Conservation (phyloP, 2,113 vertebrate genomes). For the Pagrus major region DNA sequence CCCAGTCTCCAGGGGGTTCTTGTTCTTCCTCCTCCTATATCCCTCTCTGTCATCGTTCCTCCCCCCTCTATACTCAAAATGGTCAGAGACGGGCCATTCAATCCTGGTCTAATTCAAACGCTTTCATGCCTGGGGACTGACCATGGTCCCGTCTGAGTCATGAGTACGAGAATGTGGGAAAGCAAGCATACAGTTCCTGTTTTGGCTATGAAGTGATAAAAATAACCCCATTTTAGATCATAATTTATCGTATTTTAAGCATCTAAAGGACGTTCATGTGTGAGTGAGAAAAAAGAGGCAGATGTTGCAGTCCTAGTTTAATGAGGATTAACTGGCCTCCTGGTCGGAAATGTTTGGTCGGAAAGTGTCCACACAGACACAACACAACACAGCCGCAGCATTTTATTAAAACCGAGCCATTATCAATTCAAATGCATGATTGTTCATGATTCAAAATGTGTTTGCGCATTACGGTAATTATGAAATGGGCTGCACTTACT, state of each 20-base stretch:
- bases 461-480: conserved; percentile 8
- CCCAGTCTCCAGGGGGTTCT: conserved; percentile 49
- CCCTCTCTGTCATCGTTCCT: conserved; percentile 38
- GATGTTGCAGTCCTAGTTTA: conserved; percentile 50
- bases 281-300: conserved; percentile 32
- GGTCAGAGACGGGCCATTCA: conserved; percentile 33
- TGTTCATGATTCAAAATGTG: conserved; percentile 15
- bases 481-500: not conserved
- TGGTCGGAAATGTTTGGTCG: conserved; percentile 5
- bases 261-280: not conserved
- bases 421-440: conserved; percentile 2
- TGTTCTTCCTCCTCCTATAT: conserved; percentile 28
- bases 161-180: not conserved
- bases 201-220: not conserved
- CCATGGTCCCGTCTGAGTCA: not conserved
- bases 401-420: conserved; percentile 24
- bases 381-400: not conserved
- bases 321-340: conserved; percentile 54
- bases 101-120: conserved; percentile 31
- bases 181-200: not conserved
- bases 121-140: not conserved
- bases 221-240: not conserved
- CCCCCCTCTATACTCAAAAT: conserved; percentile 54
- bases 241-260: not conserved
- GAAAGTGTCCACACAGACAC: conserved; percentile 33